phyloP scores from a whole-genome alignment of 2,113 vertebrate species.

The Anser brachyrhynchus region DNA sequence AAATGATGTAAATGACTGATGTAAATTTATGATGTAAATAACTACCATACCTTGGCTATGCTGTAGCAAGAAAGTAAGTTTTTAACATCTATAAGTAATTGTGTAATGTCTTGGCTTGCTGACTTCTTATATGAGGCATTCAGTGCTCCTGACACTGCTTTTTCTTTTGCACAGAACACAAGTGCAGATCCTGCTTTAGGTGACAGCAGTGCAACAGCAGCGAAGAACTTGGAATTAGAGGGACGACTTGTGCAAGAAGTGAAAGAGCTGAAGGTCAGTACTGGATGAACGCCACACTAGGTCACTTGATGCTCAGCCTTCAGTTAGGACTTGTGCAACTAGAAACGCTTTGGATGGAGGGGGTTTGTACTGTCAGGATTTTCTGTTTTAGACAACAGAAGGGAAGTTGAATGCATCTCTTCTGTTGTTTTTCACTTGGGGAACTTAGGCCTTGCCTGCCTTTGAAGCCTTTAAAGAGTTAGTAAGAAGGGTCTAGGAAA shows the following conservation, averaged over 20 bases:
- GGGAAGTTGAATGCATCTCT: background rate
- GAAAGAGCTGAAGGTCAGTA: constrained; percentile 84
- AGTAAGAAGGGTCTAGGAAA: background rate
- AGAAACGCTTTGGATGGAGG: background rate
- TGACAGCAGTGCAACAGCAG: constrained; percentile 28
- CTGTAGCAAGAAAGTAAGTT: background rate
- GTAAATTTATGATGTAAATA: too few relatives aligned
- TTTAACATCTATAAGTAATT: background rate
- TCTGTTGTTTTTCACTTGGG: background rate
- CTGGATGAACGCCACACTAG: background rate
- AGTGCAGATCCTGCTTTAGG: constrained; percentile 4
- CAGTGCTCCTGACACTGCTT: background rate
- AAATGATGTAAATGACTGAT: too few relatives aligned
- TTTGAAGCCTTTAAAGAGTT: rapidly evolving
- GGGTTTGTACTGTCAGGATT: background rate
- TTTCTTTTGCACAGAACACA: constrained; percentile 66
- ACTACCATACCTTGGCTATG: background rate
- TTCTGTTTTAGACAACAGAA: background rate
- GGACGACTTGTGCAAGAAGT: constrained; percentile 81
- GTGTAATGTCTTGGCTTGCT: background rate
- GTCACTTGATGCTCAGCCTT: background rate
- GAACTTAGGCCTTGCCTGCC: background rate
- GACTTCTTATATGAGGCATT: background rate
- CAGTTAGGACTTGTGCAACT: rapidly evolving
- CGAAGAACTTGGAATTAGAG: constrained; percentile 76